Evolutionary conservation across 2,888 invertebrate species (phyloP), one percentile per base, ranked within the genome.

Genomic region (Blastobasis lacticolella): DNA sequence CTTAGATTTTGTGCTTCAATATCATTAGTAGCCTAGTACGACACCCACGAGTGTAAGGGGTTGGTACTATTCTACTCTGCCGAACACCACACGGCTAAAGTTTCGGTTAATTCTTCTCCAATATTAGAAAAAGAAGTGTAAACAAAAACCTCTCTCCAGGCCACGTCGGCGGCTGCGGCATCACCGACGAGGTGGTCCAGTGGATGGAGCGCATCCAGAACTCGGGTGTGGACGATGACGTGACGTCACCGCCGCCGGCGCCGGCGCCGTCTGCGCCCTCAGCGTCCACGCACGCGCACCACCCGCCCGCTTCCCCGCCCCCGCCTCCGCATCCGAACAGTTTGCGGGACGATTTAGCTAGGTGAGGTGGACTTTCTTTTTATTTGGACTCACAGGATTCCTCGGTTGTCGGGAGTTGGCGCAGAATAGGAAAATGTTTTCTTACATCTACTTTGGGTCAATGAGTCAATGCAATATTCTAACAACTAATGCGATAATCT

Each of bases 121-220:
- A 1, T 23, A 23, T 23, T 3, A 23, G 23, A 23, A 23, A 3
- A 23, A 23, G 23, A 23, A 23, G 23, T 23, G 23, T 23, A 23
- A 23, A 23, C 2, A 2, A 23, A 23, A 23, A 23, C 23, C 42
- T 4, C 71, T 56, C 49, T 41, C 1, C 75, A 95, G 96, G 95
- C 69, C 95, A 94, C 80, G 92, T 93, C 47, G 93, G 93, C 51
- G 96, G 96, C 38, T 97, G 97, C 75, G 97, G 97, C 51, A 93
- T 96, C 63, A 96, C 93, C 45, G 95, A 96, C 61, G 94, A 96
- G 63, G 92, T 95, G 58, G 92, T 93, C 60, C 93, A 95, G 69
- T 97, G 97, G 97, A 97, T 98, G 97, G 94, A 96, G 68, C 90
- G 91, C 63, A 92, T 98, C 63, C 97, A 97, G 79, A 93, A 93